Base-by-base conservation (phyloP, 2,797 vertebrate species). In the Gymnodraco acuticeps region DNA sequence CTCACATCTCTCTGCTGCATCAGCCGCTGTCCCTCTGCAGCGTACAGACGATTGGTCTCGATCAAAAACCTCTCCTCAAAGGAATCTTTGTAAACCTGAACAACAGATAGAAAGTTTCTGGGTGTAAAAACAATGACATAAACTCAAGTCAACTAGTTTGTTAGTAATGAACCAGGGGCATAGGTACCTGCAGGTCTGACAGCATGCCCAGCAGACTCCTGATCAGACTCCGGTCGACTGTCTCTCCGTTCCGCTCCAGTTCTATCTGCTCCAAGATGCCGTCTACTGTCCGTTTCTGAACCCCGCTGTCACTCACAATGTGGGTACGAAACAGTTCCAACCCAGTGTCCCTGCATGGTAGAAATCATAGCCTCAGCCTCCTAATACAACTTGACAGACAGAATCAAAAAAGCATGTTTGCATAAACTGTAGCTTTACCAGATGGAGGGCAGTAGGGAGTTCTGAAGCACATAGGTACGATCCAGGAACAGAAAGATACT, bases 401-500 rank as follows among this genome's bases (percentile, higher is more conserved):
- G 3, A 63, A 5, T 8, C 13, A 8, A 38, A 2, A 38, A 38
- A 38, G 4, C 4, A 5, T 27, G 27, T 17, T 11, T 12, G 0
- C 69, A 64, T 14, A 10, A 77, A 58, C 12, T 45, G 11, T 5
- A 6, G 77, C 82, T 94, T 95, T 96, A 99, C 98, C 98, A 99
- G 94, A 99, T 99, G 80, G 98, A 99, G 58, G 98, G 98, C 64
- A 99, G 95, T 85, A 99, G 96, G 87, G 98, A 99, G 94, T 99
- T 99, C 91, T 99, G 98, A 81, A 99, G 97, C 84, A 99, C 97
- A 0, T 99, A 99, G 64, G 98, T 99, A 88, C 98, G 96, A 93
- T 99, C 98, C 96, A 99, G 93, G 93, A 99, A 99, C 84, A 99
- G 96, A 94, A 99, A 99, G 90, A 99, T 99, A 93, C 98, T 99